Evolutionary conservation across 2,888 invertebrate genomes (phyloP), one percentile per base, ranked within the genome.

Genomic region (Lepidochrysops patricia): DNA sequence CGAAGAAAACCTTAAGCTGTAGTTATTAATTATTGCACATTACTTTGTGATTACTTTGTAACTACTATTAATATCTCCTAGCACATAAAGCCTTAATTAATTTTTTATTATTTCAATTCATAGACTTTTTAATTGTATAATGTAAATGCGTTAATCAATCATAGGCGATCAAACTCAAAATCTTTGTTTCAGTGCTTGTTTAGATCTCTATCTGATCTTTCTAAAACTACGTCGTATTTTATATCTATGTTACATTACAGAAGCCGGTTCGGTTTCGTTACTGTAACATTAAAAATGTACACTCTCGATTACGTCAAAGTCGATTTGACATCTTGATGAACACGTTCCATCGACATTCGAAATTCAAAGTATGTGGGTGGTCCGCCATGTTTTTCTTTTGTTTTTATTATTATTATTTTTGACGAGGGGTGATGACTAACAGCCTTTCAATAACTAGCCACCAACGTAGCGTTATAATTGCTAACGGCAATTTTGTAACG

Each of bases 261-360:
- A 74, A 77, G 76, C 77, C 71, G 68, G 67, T 66, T 68, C 43
- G 60, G 65, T 64, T 63, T 64, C 63, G 68, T 68, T 68, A 70
- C 65, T 49, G 64, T 62, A 62, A 66, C 69, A 80, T 80, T 80
- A 80, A 82, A 77, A 74, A 58, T 29, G 25, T 71, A 29, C 75
- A 75, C 80, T 82, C 79, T 79, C 80, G 83, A 86, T 86, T 85
- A 86, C 81, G 88, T 88, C 88, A 84, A 84, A 86, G 74, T 77
- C 80, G 78, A 87, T 88, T 87, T 86, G 87, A 86, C 86, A 87
- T 83, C 77, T 85, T 84, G 87, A 87, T 86, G 88, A 87, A 86
- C 87, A 87, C 82, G 84, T 78, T 80, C 76, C 67, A 76, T 79
- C 80, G 79, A 83, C 76, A 73, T 80, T 80, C 71, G 77, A 79